Percentiles rank a stretch among this genome's conserved stretches.
phyloP scores from a whole-genome alignment of 2,113 vertebrate species.

The Serranochromis macrocephalus region DNA sequence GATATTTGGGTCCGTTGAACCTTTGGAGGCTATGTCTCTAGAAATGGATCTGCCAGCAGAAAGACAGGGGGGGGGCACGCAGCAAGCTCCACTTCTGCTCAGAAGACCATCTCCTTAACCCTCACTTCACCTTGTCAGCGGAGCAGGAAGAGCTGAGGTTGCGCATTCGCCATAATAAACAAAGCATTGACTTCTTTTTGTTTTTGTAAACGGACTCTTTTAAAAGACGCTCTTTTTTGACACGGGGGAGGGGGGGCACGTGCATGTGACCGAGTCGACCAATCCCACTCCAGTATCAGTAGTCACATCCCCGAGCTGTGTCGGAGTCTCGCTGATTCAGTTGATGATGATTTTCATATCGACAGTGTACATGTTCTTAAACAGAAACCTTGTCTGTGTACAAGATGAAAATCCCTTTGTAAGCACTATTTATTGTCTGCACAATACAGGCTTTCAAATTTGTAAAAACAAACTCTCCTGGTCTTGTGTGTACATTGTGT shows the following conservation, averaged over 20 bases:
- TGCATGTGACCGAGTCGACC: conserved; percentile 79
- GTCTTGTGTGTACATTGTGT: conserved; percentile 61
- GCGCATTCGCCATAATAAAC: conserved; percentile 39
- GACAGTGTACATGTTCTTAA: conserved; percentile 61
- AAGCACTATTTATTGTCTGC: conserved; percentile 90
- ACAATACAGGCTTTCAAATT: conserved; percentile 87
- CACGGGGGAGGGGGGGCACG: conserved; percentile 21
- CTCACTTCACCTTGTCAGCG: conserved; percentile 33
- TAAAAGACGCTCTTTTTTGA: conserved; percentile 53
- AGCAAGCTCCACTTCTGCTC: conserved; percentile 42
- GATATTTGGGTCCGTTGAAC: conserved; percentile 65
- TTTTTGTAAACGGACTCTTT: conserved; percentile 64
- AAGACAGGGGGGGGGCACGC: neutral
- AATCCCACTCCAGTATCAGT: conserved; percentile 71
- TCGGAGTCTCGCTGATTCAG: conserved; percentile 54
- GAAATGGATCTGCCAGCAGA: conserved; percentile 44
- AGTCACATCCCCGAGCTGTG: conserved; percentile 54
- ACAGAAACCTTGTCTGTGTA: conserved; percentile 74
- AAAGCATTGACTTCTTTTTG: conserved; percentile 26
- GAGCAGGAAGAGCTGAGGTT: conserved; percentile 25
- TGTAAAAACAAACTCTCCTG: conserved; percentile 59
- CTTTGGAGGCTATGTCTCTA: conserved; percentile 75
- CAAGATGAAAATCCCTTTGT: conserved; percentile 76
- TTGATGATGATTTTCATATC: conserved; percentile 69
- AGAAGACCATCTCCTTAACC: conserved; percentile 38